Percentiles rank a stretch among this genome's conserved stretches.
These are phyloP conservation scores for Trachurus trachurus DNA, from an alignment of 2,797 vertebrate genomes.

Conservation along the genomic window DNA sequence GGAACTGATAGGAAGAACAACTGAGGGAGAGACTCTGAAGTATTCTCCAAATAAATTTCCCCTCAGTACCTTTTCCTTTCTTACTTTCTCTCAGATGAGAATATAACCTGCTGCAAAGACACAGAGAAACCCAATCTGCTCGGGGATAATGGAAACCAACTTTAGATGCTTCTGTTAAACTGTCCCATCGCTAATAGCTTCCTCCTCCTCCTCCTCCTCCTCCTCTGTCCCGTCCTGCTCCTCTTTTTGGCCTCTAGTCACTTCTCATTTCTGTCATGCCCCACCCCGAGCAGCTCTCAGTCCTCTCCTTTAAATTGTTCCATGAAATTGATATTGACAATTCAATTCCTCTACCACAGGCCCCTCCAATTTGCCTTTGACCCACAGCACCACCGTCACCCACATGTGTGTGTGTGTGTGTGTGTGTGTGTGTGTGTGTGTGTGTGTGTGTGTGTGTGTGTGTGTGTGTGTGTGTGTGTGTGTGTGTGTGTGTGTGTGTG, in stretches of 20 bases:
- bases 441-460: no score
- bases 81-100: neutral
- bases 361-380: constrained; percentile 61
- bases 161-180: constrained; percentile 19
- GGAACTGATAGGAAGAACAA: constrained; percentile 22
- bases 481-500: no score
- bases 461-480: no score
- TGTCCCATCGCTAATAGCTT: constrained; percentile 9
- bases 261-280: constrained; percentile 41
- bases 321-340: constrained; percentile 68
- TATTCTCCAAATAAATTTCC: neutral
- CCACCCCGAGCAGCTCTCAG: constrained; percentile 21
- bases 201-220: constrained; percentile 7
- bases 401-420: neutral
- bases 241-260: constrained; percentile 51
- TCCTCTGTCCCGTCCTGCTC: constrained; percentile 7
- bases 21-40: constrained; percentile 21
- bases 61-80: constrained; percentile 15
- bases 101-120: neutral
- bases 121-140: neutral
- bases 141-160: constrained; percentile 11
- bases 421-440: no score
- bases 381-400: constrained; percentile 36
- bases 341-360: constrained; percentile 61
- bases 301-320: constrained; percentile 39